Evolutionary conservation across 2,888 invertebrate genomes (phyloP), one percentile per base, ranked within the genome.

Genomic region (Entomobrya proxima): DNA sequence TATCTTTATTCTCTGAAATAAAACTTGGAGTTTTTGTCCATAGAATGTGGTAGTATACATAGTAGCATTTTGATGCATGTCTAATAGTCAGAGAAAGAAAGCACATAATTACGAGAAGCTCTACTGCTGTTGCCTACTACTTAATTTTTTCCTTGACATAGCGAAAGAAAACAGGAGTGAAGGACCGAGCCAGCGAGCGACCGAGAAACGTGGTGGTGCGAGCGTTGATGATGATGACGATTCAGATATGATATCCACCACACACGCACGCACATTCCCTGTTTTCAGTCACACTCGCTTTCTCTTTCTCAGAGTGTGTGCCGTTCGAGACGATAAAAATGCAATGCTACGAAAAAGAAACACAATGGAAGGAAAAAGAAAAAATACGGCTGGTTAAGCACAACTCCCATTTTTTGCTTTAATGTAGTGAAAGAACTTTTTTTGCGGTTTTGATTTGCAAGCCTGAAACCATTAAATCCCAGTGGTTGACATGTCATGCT

Each of bases 391-490:
- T 85, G 85, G 85, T 77, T 85, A 85, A 85, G 64, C 85, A 77
- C 85, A 78, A 78, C 74, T 85, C 61, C 74, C 85, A 85, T 85
- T 85, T 85, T 85, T 78, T 76, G 24, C 58, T 52, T 84, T 77
- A 85, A 85, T 85, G 85, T 85, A 85, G 72, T 82, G 77, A 86
- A 82, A 86, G 50, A 64, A 75, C 44, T 30, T 86, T 80, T 82
- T 78, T 85, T 80, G 75, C 58, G 79, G 87, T 81, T 87, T 87
- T 87, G 87, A 87, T 87, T 85, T 87, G 85, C 87, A 85, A 87
- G 85, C 74, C 74, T 74, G 74, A 69, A 78, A 81, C 55, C 78
- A 86, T 86, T 86, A 86, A 86, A 82, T 81, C 76, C 58, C 55
- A 86, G 82, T 61, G 82, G 82, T 61, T 82, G 82, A 82, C 86